phyloP scores from a whole-genome alignment of 2,888 invertebrate genomes.

The Malthinus flaveolus region DNA sequence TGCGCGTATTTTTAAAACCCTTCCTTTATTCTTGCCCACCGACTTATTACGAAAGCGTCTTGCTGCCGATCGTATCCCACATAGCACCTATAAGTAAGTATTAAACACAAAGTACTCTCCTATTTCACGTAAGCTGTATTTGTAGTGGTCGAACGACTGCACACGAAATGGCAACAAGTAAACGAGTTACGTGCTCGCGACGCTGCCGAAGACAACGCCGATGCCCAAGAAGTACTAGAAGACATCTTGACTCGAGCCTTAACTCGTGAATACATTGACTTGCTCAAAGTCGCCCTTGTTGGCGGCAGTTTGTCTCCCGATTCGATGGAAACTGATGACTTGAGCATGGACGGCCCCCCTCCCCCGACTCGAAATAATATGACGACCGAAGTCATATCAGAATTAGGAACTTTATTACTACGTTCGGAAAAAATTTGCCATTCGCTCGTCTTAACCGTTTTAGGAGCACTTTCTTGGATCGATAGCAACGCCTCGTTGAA shows the following conservation, averaged over 20 bases:
- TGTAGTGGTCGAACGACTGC: slow-evolving; percentile 69
- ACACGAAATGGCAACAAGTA: slow-evolving; percentile 79
- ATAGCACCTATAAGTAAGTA: slow-evolving; percentile 78
- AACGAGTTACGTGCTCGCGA: slow-evolving; percentile 76
- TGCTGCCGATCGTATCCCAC: slow-evolving; percentile 78
- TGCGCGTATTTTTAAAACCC: slow-evolving; percentile 83
- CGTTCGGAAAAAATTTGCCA: slow-evolving; percentile 67
- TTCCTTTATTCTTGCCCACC: slow-evolving; percentile 86
- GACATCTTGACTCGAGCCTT: slow-evolving; percentile 84
- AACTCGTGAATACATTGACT: slow-evolving; percentile 86
- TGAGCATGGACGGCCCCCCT: slow-evolving; percentile 71
- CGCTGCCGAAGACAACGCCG: slow-evolving; percentile 75
- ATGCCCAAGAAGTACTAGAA: slow-evolving; percentile 82
- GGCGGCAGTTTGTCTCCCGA: slow-evolving; percentile 63
- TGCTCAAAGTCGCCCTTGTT: slow-evolving; percentile 74
- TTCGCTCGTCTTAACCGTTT: slow-evolving; percentile 65
- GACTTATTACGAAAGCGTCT: slow-evolving; percentile 73
- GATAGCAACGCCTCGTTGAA: slow-evolving; percentile 83
- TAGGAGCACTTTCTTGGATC: slow-evolving; percentile 79
- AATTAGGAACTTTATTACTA: slow-evolving; percentile 76
- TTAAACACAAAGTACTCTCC: slow-evolving; percentile 9
- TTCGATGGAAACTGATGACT: slow-evolving; percentile 68
- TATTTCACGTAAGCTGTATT: slow-evolving; percentile 7
- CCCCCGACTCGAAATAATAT: slow-evolving; percentile 55
- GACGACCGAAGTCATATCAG: slow-evolving; percentile 76